phyloP scores from a whole-genome alignment of 2,113 vertebrate genomes.

The Tretioscincus oriximinensis region DNA sequence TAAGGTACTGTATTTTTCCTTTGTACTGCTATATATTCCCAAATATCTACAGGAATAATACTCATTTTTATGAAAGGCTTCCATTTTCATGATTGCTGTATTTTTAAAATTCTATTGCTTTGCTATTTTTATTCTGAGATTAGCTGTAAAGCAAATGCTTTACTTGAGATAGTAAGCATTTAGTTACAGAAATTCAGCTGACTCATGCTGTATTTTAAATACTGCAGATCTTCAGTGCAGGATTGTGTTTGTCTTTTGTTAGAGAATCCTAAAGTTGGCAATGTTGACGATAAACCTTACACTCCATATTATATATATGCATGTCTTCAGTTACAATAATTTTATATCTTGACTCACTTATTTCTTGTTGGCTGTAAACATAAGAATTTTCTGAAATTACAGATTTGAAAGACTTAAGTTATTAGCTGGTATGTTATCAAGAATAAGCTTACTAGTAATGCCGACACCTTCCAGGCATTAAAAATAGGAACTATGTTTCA shows the following conservation, averaged over 20 bases:
- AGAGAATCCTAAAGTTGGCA: background rate
- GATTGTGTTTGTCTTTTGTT: background rate
- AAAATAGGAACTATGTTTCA: constrained; percentile 37
- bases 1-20: constrained; percentile 82
- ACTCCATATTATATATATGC: constrained; percentile 41
- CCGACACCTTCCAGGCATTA: constrained; percentile 37
- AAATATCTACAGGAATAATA: constrained; percentile 37
- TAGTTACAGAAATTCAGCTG: background rate
- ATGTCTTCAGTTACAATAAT: constrained; percentile 30
- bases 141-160: background rate
- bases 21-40: constrained; percentile 51
- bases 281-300: constrained; percentile 31
- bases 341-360: constrained; percentile 23
- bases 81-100: constrained; percentile 7
- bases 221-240: background rate
- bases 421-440: constrained; percentile 26
- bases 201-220: background rate
- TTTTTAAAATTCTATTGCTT: background rate
- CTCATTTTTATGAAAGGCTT: constrained; percentile 20
- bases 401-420: constrained; percentile 29
- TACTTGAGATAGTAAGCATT: constrained; percentile 1
- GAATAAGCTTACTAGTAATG: constrained; percentile 52
- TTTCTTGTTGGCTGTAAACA: constrained; percentile 40
- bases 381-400: constrained; percentile 39
- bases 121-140: background rate